Evolutionary conservation across 2,888 invertebrate genomes (phyloP).

Genomic region (Yponomeuta sedellus): DNA sequence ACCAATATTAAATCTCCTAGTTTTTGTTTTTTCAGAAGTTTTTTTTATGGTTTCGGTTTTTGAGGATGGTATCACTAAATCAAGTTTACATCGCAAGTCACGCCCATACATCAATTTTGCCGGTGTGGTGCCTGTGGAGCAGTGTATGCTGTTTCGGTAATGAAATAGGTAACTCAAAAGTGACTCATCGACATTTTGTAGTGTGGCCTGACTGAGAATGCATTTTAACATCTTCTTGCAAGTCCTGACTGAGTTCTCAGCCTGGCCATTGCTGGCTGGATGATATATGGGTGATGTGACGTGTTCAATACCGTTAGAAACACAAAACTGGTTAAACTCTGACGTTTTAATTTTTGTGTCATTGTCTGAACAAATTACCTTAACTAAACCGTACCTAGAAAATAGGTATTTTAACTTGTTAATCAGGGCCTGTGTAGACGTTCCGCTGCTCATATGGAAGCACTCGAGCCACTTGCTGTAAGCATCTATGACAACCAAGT

Average conservation of each 20-base stretch:
- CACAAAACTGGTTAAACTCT: slow-evolving; percentile 10
- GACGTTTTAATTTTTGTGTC: slow-evolving; percentile 10
- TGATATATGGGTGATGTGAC: slow-evolving; percentile 16
- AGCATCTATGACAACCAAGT: slow-evolving; percentile 8
- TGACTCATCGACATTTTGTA: not conserved
- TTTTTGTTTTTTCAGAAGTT: not conserved
- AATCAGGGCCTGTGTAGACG: too few species aligned
- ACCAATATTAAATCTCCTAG: not conserved
- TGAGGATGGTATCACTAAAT: not conserved
- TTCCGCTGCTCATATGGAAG: slow-evolving; percentile 13
- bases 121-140: slow-evolving; percentile 2
- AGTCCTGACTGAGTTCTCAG: slow-evolving; percentile 17
- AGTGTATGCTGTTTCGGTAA: slow-evolving; percentile 4
- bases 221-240: slow-evolving; percentile 20
- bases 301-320: slow-evolving; percentile 13
- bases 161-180: slow-evolving; percentile 1
- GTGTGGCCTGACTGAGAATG: not conserved
- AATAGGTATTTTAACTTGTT: too few species aligned
- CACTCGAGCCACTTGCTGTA: slow-evolving; percentile 20
- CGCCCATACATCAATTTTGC: slow-evolving; percentile 11
- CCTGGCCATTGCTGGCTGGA: slow-evolving; percentile 18
- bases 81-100: not conserved
- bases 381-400: slow-evolving; percentile 18
- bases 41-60: not conserved
- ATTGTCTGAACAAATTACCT: slow-evolving; percentile 13